Base-by-base conservation (phyloP, 2,888 invertebrate genomes). In the Stenoptilia bipunctidactyla region DNA sequence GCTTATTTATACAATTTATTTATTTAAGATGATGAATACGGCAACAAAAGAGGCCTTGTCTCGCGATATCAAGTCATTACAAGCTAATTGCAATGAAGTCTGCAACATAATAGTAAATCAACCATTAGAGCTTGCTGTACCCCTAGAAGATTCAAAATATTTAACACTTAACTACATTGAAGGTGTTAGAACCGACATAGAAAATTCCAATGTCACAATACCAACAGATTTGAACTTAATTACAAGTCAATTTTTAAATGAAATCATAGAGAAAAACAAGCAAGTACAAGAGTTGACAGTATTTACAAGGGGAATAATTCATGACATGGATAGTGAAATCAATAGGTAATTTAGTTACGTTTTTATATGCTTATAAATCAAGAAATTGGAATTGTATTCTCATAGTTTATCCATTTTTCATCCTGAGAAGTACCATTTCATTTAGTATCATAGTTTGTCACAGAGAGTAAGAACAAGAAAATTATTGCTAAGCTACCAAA, bases 311-410 rank as follows among this genome's bases (percentile, higher is more conserved):
- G 75, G 73, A 1, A 51, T 53, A n/a, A 63, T 76, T 36, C 53
- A 52, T 47, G 82, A 83, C 46, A 48, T 69, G 14, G 65, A 74
- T 40, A 47, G 50, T 25, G 77, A 83, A 50, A 77, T 72, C 43
- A 56, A 57, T 43, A 75, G 75, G 84, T 83, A n/a, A n/a, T n/a
- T n/a, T n/a, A n/a, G n/a, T n/a, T n/a, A n/a, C n/a, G n/a, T n/a
- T n/a, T n/a, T n/a, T n/a, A n/a, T n/a, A n/a, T n/a, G n/a, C n/a
- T n/a, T n/a, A n/a, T n/a, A n/a, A n/a, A n/a, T n/a, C n/a, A n/a
- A n/a, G n/a, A n/a, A n/a, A n/a, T n/a, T n/a, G n/a, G n/a, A n/a
- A n/a, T n/a, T n/a, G n/a, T n/a, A n/a, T n/a, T n/a, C n/a, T n/a
- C n/a, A n/a, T n/a, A n/a, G n/a, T n/a, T n/a, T n/a, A n/a, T n/a